Conservation (phyloP, 1,140 invertebrate genomes). For the Drosophila kanapiae region DNA sequence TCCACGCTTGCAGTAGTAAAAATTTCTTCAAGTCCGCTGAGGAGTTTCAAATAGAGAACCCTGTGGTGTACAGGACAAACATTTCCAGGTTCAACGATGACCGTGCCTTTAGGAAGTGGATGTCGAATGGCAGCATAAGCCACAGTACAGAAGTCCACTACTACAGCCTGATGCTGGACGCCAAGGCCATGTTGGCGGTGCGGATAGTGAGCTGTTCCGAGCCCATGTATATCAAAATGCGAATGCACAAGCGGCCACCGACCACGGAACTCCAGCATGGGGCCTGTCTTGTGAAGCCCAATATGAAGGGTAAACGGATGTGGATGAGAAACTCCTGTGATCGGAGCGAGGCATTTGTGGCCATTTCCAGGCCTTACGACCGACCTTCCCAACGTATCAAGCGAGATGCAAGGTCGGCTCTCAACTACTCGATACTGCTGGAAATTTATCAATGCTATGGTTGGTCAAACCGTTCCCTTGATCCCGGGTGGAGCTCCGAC, state of each 20-base stretch:
- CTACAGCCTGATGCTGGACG: conserved; percentile 8
- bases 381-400: no score
- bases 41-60: background rate
- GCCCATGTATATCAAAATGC: conserved; percentile 9
- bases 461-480: conserved; percentile 16
- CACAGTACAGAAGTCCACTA: conserved; percentile 4
- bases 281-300: conserved; percentile 6
- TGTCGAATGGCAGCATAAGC: conserved; percentile 16
- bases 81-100: conserved; percentile 8
- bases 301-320: conserved; percentile 24
- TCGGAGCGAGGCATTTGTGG: conserved; percentile 14
- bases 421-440: conserved; percentile 42
- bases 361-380: background rate
- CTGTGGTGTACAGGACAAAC: conserved; percentile 15
- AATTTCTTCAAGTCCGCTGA: background rate
- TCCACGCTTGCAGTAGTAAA: conserved; percentile 19
- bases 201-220: conserved; percentile 15
- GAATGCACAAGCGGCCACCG: conserved; percentile 13
- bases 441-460: conserved; percentile 30
- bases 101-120: background rate
- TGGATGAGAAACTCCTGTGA: conserved; percentile 32
- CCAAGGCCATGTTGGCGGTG: conserved; percentile 26
- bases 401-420: accelerated
- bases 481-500: conserved; percentile 31
- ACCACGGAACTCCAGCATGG: background rate